These are phyloP conservation scores for Ictidomys tridecemlineatus DNA, from an alignment of 2,113 vertebrate species.

Conservation along the genomic window DNA sequence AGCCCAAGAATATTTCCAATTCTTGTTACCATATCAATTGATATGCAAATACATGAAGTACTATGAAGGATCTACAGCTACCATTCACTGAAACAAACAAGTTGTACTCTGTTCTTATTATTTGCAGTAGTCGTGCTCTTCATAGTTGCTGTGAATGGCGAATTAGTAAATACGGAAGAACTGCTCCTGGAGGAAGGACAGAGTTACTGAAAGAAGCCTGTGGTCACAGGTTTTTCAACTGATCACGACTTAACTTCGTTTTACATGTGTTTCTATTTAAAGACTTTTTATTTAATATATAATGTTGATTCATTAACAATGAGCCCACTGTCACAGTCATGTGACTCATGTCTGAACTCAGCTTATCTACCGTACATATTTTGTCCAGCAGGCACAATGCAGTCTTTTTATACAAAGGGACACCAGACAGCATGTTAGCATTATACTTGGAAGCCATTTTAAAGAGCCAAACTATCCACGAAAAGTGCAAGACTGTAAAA, in stretches of 20 bases:
- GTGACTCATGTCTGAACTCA: not conserved
- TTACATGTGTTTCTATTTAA: constrained; percentile 35
- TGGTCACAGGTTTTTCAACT: not conserved
- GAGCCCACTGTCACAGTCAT: not conserved
- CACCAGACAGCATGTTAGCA: not conserved
- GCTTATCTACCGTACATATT: not conserved
- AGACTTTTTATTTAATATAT: not conserved
- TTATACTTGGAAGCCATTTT: not conserved
- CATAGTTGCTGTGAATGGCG: fast-evolving
- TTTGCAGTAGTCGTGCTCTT: not conserved
- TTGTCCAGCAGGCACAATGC: not conserved
- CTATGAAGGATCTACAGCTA: not conserved
- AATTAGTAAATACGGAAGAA: not conserved
- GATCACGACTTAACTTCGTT: not conserved
- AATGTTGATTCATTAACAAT: not conserved
- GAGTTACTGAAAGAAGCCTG: not conserved
- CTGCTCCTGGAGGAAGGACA: not conserved
- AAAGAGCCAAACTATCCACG: not conserved
- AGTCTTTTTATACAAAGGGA: not conserved
- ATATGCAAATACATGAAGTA: constrained; percentile 14
- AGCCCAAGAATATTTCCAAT: constrained; percentile 7
- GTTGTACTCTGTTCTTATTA: not conserved
- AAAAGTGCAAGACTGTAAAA: constrained; percentile 10
- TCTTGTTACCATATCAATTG: not conserved
- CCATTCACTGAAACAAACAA: not conserved